Conservation (phyloP, 2,113 vertebrate genomes). For the Callaeas wilsoni region DNA sequence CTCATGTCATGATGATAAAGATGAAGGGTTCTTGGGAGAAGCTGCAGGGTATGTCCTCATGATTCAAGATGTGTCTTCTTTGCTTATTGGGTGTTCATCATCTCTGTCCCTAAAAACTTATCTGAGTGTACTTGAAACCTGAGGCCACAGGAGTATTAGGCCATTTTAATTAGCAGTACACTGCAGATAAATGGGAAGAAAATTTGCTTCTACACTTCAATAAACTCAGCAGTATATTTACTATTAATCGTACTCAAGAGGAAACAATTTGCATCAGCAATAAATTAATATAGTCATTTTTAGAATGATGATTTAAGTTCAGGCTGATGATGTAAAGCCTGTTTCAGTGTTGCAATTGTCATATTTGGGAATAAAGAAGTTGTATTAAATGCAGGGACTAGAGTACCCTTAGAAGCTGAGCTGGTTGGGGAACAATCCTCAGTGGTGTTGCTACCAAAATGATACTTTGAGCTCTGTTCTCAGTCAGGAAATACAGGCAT, state of each 20-base stretch:
- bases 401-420: not conserved
- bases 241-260: not conserved
- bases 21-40: not conserved
- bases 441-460: not conserved
- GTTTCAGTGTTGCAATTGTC: not conserved
- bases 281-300: not conserved
- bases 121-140: not conserved
- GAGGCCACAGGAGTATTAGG: not conserved
- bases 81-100: not conserved
- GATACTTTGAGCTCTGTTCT: not conserved
- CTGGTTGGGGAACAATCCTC: not conserved
- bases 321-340: not conserved
- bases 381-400: not conserved
- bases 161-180: not conserved
- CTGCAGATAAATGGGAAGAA: not conserved
- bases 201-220: not conserved
- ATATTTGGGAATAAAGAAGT: not conserved
- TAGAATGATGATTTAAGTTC: not conserved
- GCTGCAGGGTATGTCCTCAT: not conserved
- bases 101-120: not conserved
- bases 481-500: not conserved
- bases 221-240: not conserved
- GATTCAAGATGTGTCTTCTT: not conserved
- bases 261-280: not conserved
- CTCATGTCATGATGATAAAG: not conserved